Base-by-base conservation (phyloP, 2,888 invertebrate species). In the Octonoba sinensis region DNA sequence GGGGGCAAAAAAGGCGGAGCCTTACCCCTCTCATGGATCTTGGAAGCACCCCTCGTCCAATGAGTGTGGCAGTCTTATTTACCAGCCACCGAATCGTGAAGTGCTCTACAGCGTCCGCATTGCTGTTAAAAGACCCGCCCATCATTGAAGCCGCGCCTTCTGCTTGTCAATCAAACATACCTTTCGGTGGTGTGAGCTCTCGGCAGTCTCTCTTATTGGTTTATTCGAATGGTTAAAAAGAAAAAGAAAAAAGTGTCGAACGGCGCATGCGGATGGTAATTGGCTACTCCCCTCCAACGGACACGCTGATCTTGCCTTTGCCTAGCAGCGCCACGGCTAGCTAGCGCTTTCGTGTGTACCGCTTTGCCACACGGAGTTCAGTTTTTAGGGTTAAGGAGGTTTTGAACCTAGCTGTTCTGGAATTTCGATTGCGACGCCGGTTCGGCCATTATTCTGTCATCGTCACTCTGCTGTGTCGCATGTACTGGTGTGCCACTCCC, bases 361-460 rank as follows among this genome's bases (percentile, higher is more conserved):
- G 75, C 70, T 76, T 71, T 70, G 71, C 64, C 73, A 73, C 64
- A 69, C 69, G 18, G 69, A 44, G 79, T 64, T 69, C 73, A 73
- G 79, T 81, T 73, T 81, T 81, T 81, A 81, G 79, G 79, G 79
- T 81, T 81, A 81, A 81, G 79, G 47, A 81, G 79, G 79, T 73
- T 73, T 69, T 69, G 79, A 81, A 73, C 79, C 36, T 57, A 27
- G 54, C 67, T 69, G 74, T 69, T 82, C 70, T 64, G 81, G 81
- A 74, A 75, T 82, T 67, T 73, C 73, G 67, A 73, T 69, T 71
- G 74, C 65, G 70, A 49, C 59, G 57, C 75, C 66, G 74, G 66
- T 67, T 46, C 66, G 54, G 51, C 64, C 73, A 79, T 74, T 73
- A 73, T 62, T 73, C 67, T 59, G 54, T 44, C 44, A 51, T 54